These are phyloP conservation scores for Gerosis bhagava DNA, from an alignment of 2,888 invertebrate genomes.

Conservation along the genomic window DNA sequence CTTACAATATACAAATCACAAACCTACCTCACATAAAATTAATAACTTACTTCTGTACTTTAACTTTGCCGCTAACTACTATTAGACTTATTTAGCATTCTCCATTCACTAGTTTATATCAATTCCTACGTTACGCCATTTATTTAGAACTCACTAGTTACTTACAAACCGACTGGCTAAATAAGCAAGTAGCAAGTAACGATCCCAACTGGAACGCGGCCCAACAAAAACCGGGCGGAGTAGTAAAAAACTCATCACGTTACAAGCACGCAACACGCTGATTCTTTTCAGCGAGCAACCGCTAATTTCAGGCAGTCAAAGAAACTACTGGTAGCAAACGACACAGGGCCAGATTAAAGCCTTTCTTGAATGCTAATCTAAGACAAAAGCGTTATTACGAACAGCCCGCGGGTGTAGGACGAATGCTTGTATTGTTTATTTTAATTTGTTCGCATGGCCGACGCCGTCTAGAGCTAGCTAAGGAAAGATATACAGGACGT, in stretches of 20 bases:
- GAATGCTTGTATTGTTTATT: conserved; percentile 74
- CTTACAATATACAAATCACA: no score
- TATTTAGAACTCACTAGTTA: no score
- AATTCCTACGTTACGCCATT: no score
- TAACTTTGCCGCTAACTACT: no score
- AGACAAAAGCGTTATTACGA: conserved; percentile 77
- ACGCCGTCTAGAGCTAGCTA: conserved; percentile 47
- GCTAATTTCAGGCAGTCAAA: conserved; percentile 40
- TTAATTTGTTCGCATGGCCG: conserved; percentile 75
- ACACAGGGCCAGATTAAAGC: conserved; percentile 52
- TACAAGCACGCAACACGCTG: conserved; percentile 23
- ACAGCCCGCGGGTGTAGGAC: conserved; percentile 70
- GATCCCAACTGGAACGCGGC: conserved; percentile 3
- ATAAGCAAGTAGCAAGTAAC: neutral
- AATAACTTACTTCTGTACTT: no score
- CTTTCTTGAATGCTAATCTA: conserved; percentile 79
- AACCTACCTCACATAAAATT: no score
- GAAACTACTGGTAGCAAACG: conserved; percentile 37
- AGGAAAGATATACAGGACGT: conserved; percentile 51
- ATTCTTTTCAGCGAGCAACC: conserved; percentile 24
- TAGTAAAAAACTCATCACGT: conserved; percentile 25
- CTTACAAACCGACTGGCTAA: no score
- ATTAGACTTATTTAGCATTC: no score
- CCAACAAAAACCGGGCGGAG: conserved; percentile 12
- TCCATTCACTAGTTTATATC: no score